Base-by-base conservation (phyloP, 2,888 invertebrate genomes). In the Adela reaumurella region DNA sequence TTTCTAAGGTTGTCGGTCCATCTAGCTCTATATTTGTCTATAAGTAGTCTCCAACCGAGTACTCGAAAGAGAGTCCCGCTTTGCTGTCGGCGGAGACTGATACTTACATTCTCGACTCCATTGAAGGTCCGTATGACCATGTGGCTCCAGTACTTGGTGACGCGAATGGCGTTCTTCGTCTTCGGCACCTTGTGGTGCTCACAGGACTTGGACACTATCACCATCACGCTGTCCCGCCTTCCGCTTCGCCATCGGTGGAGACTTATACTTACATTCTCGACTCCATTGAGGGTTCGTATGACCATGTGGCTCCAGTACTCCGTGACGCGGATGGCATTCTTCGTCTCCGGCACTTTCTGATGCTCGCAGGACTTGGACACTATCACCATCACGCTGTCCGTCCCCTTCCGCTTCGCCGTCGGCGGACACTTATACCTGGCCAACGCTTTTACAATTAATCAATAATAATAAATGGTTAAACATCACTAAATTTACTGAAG, bases 281-380 rank as follows among this genome's bases (percentile, higher is more conserved):
- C 35, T 28, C 5, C 18, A 24, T 17, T 2, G n/a, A 14, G 10
- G 44, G 17, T 16, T 46, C 35, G 17, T 48, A 94, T 89, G 1
- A 93, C 89, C 88, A 92, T 91, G 57, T 88, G 86, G 41, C 92
- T 93, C 90, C 91, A 92, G 59, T 93, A 94, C 52, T 92, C 87
- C 11, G 17, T 16, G 17, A 48, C 56, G 70, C 1, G 59, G 58
- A 29, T 10, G 46, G 52, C 16, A 51, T 20, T 29, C 46, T 50
- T 28, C 61, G 52, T 24, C 64, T 61, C 4, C 20, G 17, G 43
- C 28, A 14, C 18, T n/a, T n/a, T n/a, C n/a, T n/a, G n/a, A n/a
- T n/a, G n/a, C n/a, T n/a, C n/a, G n/a, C n/a, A n/a, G n/a, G 24
- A 24, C 8, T 24, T 24, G 24, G n/a, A n/a, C n/a, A n/a, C n/a